Evolutionary conservation across 2,888 invertebrate species (phyloP).

Genomic region (Drosophila multiciliata): DNA sequence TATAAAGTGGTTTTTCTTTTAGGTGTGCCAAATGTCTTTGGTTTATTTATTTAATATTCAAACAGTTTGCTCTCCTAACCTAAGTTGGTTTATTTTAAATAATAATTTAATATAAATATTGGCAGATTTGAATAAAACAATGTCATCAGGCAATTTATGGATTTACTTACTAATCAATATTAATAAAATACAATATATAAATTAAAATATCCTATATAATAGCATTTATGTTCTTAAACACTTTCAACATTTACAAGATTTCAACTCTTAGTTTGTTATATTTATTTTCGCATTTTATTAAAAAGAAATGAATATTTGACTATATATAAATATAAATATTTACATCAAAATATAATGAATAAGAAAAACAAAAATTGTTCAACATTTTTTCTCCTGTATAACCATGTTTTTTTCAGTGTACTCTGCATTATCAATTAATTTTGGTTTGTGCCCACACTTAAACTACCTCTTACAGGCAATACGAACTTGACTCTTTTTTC

Average conservation of each 20-base stretch:
- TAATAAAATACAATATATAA: not conserved
- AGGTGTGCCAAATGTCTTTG: not conserved
- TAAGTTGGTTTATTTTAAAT: not conserved
- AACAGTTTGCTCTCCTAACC: not conserved
- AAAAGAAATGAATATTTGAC: not conserved
- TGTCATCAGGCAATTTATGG: not conserved
- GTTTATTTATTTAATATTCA: not conserved
- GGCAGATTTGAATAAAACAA: not conserved
- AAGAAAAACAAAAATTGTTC: not conserved
- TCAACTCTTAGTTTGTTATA: too few relatives aligned
- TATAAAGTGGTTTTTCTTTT: conserved; percentile 2
- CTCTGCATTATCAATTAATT: conserved; percentile 28
- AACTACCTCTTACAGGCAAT: conserved; percentile 28
- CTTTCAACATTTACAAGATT: not conserved
- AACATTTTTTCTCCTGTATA: not conserved
- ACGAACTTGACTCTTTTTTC: conserved; percentile 2
- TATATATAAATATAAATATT: not conserved
- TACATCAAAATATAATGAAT: not conserved
- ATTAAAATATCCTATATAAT: not conserved
- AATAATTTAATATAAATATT: too few relatives aligned
- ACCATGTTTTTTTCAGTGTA: not conserved
- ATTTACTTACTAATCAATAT: not conserved
- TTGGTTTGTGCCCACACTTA: conserved; percentile 54
- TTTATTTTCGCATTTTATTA: not conserved
- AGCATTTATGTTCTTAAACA: not conserved